Base-by-base conservation (phyloP, 23 tunicate genomes). In the Clavelina lepadiformis region DNA sequence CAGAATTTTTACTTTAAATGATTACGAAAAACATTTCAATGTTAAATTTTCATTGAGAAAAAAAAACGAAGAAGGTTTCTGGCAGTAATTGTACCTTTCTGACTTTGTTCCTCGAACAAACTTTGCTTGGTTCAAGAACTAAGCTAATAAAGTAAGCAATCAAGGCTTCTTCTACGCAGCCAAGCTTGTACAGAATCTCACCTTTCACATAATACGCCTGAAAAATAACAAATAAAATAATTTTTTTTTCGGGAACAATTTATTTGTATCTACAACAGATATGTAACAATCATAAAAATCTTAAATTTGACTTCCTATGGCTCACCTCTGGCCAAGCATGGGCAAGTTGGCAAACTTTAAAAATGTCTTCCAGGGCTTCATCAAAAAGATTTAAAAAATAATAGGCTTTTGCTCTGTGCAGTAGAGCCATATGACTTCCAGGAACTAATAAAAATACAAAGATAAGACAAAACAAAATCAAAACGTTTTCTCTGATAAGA, bases 281-380 rank as follows among this genome's bases (percentile, higher is more conserved):
- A 44, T 11, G 49, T 44, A 11, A 11, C 49, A 44, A 44, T 13
- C 15, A 11, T 11, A 44, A 44, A 11, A 44, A 44, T 15, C 13
- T 13, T 44, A 15, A 44, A 11, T 13, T 13, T 13, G 49, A 44
- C 49, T 13, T 44, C 15, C 15, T 13, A 44, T 13, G 49, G 15
- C 3, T 47, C 63, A 78, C 84, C 75, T 78, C 84, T 0, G 84
- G 84, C 75, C 74, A 78, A 30, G 38, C 68, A 3, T 58, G 73
- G 27, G 76, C 75, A 31, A 68, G 67, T 13, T 46, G 24, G 35
- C 63, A n/a, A 3, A 76, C 75, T 24, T 38, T 32, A 2, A 44
- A 55, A 6, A 76, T 51, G 35, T 78, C 84, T 58, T 58, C 41
- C 29, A 67, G 35, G 18, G 84, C 84, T 15, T 52, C 44, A 15